These are phyloP conservation scores for Coreoperca whiteheadi DNA, from an alignment of 2,113 vertebrate species.

Conservation along the genomic window DNA sequence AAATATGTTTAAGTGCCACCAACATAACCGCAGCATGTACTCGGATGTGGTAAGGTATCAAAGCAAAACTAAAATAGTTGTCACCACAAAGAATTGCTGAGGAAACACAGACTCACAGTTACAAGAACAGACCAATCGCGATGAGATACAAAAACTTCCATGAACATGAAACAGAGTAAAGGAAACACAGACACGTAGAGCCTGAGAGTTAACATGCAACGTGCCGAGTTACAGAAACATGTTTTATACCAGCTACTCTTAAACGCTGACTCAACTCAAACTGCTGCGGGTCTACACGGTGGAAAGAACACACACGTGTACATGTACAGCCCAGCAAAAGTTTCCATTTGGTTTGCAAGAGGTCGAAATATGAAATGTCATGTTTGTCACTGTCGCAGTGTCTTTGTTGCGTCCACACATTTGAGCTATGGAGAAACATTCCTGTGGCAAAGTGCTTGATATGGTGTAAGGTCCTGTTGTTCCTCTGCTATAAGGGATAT, in stretches of 20 bases:
- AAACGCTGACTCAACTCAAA: conserved; percentile 12
- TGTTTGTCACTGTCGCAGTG: conserved; percentile 41
- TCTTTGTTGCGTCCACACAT: conserved; percentile 49
- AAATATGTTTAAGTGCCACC: conserved; percentile 1
- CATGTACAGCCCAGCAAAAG: neutral
- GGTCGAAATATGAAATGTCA: neutral
- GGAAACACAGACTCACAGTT: conserved; percentile 8
- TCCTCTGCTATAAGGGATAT: neutral
- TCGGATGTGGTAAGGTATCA: conserved; percentile 25
- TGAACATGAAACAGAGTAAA: conserved; percentile 10
- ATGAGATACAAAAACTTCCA: conserved; percentile 18
- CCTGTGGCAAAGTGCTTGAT: conserved; percentile 24
- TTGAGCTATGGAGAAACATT: conserved; percentile 52
- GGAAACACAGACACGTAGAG: conserved; percentile 10
- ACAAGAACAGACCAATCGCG: conserved; percentile 1
- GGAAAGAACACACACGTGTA: neutral
- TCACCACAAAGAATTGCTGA: neutral
- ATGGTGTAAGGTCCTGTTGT: conserved; percentile 6
- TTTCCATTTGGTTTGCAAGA: conserved; percentile 40
- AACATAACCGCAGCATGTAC: neutral
- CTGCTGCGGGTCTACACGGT: neutral
- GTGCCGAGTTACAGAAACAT: neutral
- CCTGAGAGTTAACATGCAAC: conserved; percentile 36
- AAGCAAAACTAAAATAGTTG: conserved; percentile 29
- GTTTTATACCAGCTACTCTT: conserved; percentile 15